These are phyloP conservation scores for Oppia nitens DNA, from an alignment of 1,140 invertebrate genomes.

Conservation along the genomic window DNA sequence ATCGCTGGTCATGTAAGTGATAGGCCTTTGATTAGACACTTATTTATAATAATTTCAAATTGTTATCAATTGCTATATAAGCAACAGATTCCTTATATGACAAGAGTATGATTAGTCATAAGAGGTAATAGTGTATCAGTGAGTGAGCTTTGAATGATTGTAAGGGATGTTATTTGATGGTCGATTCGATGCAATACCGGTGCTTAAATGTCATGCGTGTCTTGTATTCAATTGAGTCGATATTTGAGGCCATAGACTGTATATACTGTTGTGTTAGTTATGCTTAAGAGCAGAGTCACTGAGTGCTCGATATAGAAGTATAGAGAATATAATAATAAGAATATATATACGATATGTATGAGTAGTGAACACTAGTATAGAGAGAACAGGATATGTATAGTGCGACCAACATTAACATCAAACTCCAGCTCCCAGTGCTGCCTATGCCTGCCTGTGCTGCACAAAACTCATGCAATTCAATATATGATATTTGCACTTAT, in stretches of 20 bases:
- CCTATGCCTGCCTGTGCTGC: no score
- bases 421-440: neutral
- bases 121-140: no score
- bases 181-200: no score
- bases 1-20: conserved; percentile 72
- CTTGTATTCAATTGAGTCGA: neutral
- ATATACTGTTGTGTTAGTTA: no score
- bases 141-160: no score
- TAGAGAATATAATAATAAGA: neutral
- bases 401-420: neutral
- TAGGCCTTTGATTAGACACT: no score
- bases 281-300: neutral
- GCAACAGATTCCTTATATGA: no score
- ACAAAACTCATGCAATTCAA: neutral
- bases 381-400: neutral
- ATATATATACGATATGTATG: neutral
- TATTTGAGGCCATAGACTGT: neutral
- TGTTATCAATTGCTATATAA: no score
- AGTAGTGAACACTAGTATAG: neutral
- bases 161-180: neutral
- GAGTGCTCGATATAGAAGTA: neutral
- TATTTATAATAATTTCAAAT: no score
- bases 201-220: neutral
- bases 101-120: no score
- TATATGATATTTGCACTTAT: neutral